phyloP scores from a whole-genome alignment of 2,797 vertebrate species.

The Manis pentadactyla region DNA sequence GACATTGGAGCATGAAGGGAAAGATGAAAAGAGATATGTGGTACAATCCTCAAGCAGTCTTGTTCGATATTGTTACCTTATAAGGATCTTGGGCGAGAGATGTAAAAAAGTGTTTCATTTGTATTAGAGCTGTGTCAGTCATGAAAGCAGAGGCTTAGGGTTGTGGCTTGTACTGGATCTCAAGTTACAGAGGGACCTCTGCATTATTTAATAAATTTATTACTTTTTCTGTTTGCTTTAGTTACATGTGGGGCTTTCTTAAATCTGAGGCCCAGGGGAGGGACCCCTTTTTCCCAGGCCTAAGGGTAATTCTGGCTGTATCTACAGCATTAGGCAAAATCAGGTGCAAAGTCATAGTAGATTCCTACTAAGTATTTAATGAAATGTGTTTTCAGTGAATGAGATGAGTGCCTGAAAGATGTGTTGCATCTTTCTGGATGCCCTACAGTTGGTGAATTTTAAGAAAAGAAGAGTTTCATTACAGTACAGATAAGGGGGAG shows the following conservation, averaged over 20 bases:
- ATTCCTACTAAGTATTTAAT: conserved; percentile 1
- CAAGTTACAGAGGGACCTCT: background rate
- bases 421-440: background rate
- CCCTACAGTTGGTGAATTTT: background rate
- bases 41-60: background rate
- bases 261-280: background rate
- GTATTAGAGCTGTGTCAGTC: background rate
- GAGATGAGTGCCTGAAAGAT: background rate
- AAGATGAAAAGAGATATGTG: background rate
- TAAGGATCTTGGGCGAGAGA: background rate
- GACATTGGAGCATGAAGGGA: background rate
- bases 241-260: background rate
- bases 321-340: background rate
- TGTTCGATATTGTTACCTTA: background rate
- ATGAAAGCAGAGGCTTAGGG: background rate
- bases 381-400: background rate
- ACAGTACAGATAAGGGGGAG: background rate
- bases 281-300: background rate
- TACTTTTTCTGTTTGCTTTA: background rate
- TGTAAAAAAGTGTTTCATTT: background rate
- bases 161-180: background rate
- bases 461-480: background rate
- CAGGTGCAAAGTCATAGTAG: background rate
- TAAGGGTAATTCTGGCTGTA: background rate
- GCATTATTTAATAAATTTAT: background rate